These are phyloP conservation scores for Threskiornis aethiopicus DNA, from an alignment of 2,797 vertebrate genomes.

Conservation along the genomic window DNA sequence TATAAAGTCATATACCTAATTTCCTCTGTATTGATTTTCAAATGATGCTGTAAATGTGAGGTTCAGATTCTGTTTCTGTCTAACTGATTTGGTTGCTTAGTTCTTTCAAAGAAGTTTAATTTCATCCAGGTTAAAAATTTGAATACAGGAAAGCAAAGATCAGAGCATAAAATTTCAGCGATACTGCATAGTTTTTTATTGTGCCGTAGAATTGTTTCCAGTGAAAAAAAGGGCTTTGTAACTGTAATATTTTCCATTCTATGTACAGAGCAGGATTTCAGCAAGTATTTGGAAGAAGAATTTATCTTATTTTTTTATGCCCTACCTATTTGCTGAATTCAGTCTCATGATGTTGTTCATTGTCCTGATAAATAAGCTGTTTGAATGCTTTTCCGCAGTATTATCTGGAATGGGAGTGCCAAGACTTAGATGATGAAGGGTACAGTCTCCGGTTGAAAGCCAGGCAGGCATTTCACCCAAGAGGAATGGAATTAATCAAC, in stretches of 20 bases:
- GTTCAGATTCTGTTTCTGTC: background rate
- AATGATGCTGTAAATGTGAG: constrained; percentile 21
- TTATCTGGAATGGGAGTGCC: background rate
- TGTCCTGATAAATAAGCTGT: background rate
- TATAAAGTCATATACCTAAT: constrained; percentile 39
- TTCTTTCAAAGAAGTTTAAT: background rate
- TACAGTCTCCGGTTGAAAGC: background rate
- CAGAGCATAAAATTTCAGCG: background rate
- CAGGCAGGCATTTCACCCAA: background rate
- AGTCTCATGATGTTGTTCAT: background rate
- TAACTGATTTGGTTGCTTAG: background rate
- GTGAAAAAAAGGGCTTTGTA: background rate
- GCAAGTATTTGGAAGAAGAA: background rate
- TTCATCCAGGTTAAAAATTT: background rate
- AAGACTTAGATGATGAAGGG: background rate
- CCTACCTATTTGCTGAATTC: background rate
- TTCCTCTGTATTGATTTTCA: constrained; percentile 43
- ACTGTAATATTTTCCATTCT: background rate
- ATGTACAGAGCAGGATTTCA: background rate
- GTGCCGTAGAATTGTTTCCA: background rate
- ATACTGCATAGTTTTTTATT: background rate
- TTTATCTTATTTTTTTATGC: background rate
- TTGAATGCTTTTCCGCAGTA: background rate
- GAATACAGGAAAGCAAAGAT: background rate
- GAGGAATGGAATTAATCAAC: background rate